Evolutionary conservation across 2,888 invertebrate genomes (phyloP).

Genomic region (Hecatera dysodea): DNA sequence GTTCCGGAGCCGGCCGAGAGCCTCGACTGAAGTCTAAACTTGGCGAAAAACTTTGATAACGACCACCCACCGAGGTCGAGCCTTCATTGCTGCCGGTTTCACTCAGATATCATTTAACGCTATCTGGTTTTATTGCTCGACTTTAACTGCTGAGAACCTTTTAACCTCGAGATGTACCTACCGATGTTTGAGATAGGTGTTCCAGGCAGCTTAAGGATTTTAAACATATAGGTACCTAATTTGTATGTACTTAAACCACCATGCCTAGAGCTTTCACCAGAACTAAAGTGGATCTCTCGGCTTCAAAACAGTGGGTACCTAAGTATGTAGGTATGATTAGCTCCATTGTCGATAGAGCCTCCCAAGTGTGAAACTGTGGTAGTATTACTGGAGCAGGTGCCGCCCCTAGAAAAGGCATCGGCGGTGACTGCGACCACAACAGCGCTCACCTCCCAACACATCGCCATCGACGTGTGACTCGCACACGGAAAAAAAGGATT

Average conservation of each 20-base stretch:
- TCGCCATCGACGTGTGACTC: too few species aligned
- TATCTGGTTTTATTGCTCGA: constrained; percentile 55
- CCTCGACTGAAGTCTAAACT: constrained; percentile 62
- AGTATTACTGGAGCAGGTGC: too few species aligned
- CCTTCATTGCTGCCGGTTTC: constrained; percentile 31
- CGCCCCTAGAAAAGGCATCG: too few species aligned
- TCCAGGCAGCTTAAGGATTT: background rate
- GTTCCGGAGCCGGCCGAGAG: constrained; percentile 31
- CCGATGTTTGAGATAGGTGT: background rate
- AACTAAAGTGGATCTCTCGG: background rate
- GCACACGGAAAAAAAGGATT: too few species aligned
- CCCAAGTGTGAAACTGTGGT: too few species aligned
- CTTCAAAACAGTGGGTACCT: background rate
- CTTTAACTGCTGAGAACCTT: constrained; percentile 18
- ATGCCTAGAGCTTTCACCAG: background rate
- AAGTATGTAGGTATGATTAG: background rate
- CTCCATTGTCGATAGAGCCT: background rate
- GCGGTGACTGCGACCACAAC: too few species aligned
- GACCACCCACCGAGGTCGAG: constrained; percentile 37
- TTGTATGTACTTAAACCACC: background rate
- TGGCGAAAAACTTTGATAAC: constrained; percentile 62
- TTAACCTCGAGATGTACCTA: too few species aligned
- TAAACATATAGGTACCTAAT: too few species aligned
- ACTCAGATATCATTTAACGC: constrained; percentile 59
- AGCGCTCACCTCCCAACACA: too few species aligned